Evolutionary conservation across 2,888 invertebrate genomes (phyloP), one percentile per base, ranked within the genome.

Genomic region (Protodeltote pygarga): DNA sequence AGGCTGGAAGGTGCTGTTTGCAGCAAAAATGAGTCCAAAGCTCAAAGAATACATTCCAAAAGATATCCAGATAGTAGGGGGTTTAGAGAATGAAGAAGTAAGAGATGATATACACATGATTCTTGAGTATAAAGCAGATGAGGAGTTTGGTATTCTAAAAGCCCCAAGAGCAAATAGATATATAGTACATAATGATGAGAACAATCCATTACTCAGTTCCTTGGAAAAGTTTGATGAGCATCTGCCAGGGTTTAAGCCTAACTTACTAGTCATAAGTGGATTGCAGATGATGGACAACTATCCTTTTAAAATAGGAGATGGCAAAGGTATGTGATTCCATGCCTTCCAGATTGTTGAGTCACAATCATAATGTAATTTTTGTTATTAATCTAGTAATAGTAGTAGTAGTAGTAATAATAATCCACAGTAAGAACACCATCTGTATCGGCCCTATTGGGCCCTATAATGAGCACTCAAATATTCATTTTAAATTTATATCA

Each of bases 231-330:
- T 97, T 73, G 94, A 93, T 15, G 87, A 93, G 62, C 79, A 93
- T 44, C 77, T 97, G 47, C 86, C 92, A 6, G 75, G 79, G 4
- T 96, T 95, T 71, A 89, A 93, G 28, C 96, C 97, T 1, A 93
- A 95, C 73, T 87, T 97, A 55, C 89, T 97, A 63, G 95, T 97
- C 54, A 93, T 97, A 39, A 96, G 97, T 72, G 97, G 97, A 5
- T 87, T 97, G 32, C 97, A 97, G 79, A 96, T 97, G 96, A 96
- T 97, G 96, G 97, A 97, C 73, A 96, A 95, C 80, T 96, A 94
- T 80, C 95, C 95, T 2, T 95, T 95, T 68, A 85, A 90, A 61
- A 82, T 91, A 78, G 94, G 94, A 93, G 82, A 81, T 67, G 82
- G 79, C 33, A 79, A 65, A 84, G 91, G 89, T 84, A 27, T 17